Evolutionary conservation across 2,113 vertebrate species (phyloP).

Genomic region (Toxostoma redivivum): DNA sequence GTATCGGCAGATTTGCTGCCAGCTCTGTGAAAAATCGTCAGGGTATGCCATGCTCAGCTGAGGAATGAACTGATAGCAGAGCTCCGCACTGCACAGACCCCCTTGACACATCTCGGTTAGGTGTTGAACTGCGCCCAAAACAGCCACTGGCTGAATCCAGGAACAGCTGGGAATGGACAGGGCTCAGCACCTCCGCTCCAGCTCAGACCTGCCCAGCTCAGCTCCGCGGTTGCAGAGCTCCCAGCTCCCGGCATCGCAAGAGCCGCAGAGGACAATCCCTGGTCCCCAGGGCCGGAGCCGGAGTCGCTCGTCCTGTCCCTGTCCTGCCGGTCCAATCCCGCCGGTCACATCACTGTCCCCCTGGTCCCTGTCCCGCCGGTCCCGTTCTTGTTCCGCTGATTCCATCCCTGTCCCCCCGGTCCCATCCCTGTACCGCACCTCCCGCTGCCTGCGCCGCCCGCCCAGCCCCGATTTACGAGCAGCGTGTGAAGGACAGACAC

Average conservation of each 20-base stretch:
- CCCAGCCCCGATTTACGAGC: slow-evolving; percentile 44
- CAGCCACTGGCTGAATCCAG: accelerated
- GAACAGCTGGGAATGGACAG: neutral
- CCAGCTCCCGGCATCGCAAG: accelerated
- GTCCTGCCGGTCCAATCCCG: neutral
- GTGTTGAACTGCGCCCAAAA: accelerated
- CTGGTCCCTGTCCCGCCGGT: neutral
- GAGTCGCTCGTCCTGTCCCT: neutral
- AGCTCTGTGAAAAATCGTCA: neutral
- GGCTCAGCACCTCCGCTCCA: accelerated
- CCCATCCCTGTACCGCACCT: neutral
- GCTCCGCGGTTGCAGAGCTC: accelerated
- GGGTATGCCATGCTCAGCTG: accelerated
- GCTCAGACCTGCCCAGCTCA: neutral
- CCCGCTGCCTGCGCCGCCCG: slow-evolving; percentile 19
- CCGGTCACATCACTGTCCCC: no score
- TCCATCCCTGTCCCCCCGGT: neutral
- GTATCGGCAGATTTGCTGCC: neutral
- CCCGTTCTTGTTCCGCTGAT: neutral
- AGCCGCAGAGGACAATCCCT: accelerated
- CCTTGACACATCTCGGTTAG: no score
- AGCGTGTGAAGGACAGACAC: slow-evolving; percentile 33
- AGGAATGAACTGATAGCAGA: accelerated
- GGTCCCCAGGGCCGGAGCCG: accelerated
- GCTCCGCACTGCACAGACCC: neutral